Conservation (phyloP, 2,888 invertebrate genomes). For the Tyria jacobaeae region DNA sequence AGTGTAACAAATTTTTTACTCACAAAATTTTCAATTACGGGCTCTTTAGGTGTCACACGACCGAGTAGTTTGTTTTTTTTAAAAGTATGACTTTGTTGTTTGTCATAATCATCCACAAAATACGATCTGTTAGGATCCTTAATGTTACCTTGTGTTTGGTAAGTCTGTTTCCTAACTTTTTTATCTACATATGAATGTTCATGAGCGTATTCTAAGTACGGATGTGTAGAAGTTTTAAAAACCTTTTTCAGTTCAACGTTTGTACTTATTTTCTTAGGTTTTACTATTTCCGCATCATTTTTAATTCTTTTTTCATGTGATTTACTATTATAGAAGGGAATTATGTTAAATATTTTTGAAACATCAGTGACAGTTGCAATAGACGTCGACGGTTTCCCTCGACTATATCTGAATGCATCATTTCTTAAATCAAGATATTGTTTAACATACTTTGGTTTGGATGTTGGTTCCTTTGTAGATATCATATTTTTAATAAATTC, state of each 20-base stretch:
- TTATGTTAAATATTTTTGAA: not conserved
- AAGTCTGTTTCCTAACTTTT: not conserved
- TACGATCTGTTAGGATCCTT: not conserved
- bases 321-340: not conserved
- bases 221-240: not conserved
- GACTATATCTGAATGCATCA: not conserved
- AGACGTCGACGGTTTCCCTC: not conserved
- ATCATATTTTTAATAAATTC: not conserved
- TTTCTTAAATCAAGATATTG: conserved; percentile 5
- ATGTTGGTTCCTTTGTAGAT: not conserved
- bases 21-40: not conserved
- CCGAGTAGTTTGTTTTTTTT: not conserved
- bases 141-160: too few relatives aligned
- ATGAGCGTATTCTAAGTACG: not conserved
- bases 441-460: not conserved
- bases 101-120: not conserved
- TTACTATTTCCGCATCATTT: not conserved
- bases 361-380: not conserved
- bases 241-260: not conserved
- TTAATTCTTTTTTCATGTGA: not conserved
- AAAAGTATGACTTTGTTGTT: not conserved
- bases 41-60: not conserved
- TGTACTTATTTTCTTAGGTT: not conserved
- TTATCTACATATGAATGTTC: not conserved
- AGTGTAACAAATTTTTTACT: not conserved